Base-by-base conservation (phyloP, 2,888 invertebrate genomes). In the Rapana venosa region DNA sequence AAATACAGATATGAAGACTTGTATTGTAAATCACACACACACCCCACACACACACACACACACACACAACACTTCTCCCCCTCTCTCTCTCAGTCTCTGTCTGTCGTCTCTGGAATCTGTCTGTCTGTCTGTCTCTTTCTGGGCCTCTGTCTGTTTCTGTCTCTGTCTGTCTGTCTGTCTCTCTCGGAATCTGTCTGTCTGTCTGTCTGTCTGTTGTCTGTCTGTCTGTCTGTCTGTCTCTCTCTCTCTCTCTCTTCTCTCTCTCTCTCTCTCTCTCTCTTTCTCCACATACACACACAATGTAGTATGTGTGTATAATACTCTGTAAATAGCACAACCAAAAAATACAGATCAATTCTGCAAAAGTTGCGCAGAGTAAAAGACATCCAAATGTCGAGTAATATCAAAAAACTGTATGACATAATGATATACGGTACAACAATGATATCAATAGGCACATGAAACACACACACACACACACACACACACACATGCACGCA, bases 161-260 rank as follows among this genome's bases (percentile, higher is more conserved):
- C 66, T 66, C 66, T 6, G 5, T 6, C 66, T 6, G n/a, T 35
- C 81, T 81, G 6, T 35, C 81, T 81, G 6, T 22, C 35, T 81
- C 35, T 35, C 81, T 35, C n/a, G n/a, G n/a, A n/a, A n/a, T 77
- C 77, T 77, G 4, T 77, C 30, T 77, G 8, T 81, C 81, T 81
- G n/a, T 35, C 81, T 30, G 6, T 66, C 66, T 26, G 6, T 66
- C 13, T 13, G 2, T 35, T 81, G 6, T 35, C 81, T 81, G 6
- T 22, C 35, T 81, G 8, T 35, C 81, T 35, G 11, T 35, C 81
- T 81, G 6, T 35, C 81, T 81, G 6, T 22, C 35, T 81, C 35
- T 35, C 81, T 35, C n/a, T 77, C 77, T 77, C n/a, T 77, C 30
- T 77, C 35, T 81, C 81, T 81, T 35, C 81, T 30, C 20, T 66